Evolutionary conservation across 2,888 invertebrate species (phyloP).

Genomic region (Chironomus riparius): DNA sequence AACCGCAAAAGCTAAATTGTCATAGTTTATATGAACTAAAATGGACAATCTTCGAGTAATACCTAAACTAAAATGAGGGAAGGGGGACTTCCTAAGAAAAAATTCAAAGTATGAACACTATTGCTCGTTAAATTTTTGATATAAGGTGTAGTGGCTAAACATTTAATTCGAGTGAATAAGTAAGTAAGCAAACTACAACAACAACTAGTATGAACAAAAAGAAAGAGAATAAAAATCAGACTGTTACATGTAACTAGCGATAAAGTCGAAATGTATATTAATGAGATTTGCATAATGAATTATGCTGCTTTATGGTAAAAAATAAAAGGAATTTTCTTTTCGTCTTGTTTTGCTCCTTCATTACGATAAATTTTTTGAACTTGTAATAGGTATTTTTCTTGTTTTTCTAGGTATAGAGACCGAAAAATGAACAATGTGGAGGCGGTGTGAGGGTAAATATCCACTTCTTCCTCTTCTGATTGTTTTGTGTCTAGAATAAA

Average conservation of each 20-base stretch:
- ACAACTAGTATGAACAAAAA: not conserved
- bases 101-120: not conserved
- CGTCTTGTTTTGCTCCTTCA: not conserved
- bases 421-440: not conserved
- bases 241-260: constrained; percentile 5
- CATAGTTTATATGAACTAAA: too few relatives aligned
- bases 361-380: not conserved
- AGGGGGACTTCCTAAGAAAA: not conserved
- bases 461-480: not conserved
- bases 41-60: too few relatives aligned
- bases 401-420: not conserved
- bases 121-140: constrained; percentile 13
- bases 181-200: not conserved
- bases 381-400: not conserved
- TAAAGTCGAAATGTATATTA: constrained; percentile 19
- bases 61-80: too few relatives aligned
- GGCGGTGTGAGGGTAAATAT: not conserved
- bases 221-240: not conserved
- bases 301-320: not conserved
- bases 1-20: too few relatives aligned
- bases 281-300: constrained; percentile 26
- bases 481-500: not conserved
- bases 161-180: constrained; percentile 21
- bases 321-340: not conserved
- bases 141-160: constrained; percentile 18